These are phyloP conservation scores for Pentamera pediparva DNA, from an alignment of 53 echinoderm and acorn worm species.

Conservation along the genomic window DNA sequence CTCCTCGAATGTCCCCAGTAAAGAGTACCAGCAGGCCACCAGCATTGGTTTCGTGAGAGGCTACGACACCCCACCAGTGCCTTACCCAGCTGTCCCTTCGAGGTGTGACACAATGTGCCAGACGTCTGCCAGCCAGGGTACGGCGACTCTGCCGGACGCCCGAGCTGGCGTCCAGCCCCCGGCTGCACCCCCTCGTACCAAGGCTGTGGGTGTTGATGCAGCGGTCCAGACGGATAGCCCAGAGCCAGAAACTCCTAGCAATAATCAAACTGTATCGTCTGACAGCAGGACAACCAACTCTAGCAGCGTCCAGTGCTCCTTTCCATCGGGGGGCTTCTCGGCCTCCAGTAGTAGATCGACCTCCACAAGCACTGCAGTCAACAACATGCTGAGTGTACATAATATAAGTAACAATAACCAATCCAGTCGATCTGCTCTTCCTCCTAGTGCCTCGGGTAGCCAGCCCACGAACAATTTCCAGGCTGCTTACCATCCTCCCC, in stretches of 20 bases:
- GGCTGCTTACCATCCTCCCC: no score
- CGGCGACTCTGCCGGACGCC: background rate
- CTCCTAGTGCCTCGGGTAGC: no score
- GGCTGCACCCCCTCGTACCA: background rate
- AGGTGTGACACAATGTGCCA: slow-evolving; percentile 10
- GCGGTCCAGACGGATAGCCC: slow-evolving; percentile 28
- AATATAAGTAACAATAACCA: no score
- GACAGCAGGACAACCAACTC: background rate
- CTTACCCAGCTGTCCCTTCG: background rate
- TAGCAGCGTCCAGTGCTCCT: slow-evolving; percentile 21
- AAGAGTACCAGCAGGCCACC: background rate
- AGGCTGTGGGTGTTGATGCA: slow-evolving; percentile 14
- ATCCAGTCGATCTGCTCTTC: no score
- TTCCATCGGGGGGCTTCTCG: no score
- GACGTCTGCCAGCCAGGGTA: background rate
- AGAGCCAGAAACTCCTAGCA: background rate
- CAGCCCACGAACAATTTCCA: no score
- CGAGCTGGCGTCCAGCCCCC: background rate
- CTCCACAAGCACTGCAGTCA: no score
- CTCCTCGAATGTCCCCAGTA: background rate
- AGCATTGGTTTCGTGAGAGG: background rate
- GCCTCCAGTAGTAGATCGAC: no score
- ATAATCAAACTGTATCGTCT: background rate
- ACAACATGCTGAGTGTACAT: no score
- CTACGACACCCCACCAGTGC: background rate